These are phyloP conservation scores for Lithophane semibrunnea DNA, from an alignment of 2,888 invertebrate genomes.

Conservation along the genomic window DNA sequence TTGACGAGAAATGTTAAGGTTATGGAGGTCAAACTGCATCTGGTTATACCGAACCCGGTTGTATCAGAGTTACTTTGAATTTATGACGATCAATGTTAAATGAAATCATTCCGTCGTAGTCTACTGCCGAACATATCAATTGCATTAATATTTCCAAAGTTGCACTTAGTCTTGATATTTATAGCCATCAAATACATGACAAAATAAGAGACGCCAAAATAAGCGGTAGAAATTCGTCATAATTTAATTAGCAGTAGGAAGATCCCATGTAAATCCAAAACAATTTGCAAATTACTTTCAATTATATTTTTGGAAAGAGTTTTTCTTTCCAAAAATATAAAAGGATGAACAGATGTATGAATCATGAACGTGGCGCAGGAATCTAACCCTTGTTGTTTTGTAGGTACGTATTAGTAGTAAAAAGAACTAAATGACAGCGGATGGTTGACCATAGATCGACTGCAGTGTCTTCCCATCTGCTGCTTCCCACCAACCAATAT, in stretches of 20 bases:
- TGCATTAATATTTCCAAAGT: neutral
- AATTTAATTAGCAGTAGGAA: neutral
- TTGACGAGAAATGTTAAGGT: constrained; percentile 3
- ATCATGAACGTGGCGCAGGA: neutral
- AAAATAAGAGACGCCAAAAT: neutral
- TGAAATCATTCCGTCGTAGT: neutral
- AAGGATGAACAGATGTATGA: neutral
- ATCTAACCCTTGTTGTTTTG: neutral
- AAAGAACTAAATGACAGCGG: neutral
- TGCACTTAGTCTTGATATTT: neutral
- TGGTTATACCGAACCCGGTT: neutral
- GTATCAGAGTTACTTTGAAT: neutral
- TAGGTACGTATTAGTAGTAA: neutral
- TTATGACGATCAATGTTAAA: neutral
- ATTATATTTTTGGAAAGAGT: neutral
- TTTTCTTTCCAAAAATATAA: constrained; percentile 4
- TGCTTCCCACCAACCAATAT: neutral
- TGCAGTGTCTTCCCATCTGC: neutral
- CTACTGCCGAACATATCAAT: neutral
- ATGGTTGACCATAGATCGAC: neutral
- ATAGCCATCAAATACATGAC: neutral
- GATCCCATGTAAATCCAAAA: neutral
- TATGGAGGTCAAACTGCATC: neutral
- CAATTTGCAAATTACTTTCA: constrained; percentile 19
- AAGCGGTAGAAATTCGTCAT: neutral